A percentile compares a stretch with the other conserved stretches of the same genome.
phyloP scores from a whole-genome alignment of 2,113 vertebrate species.

The Neotoma lepida region DNA sequence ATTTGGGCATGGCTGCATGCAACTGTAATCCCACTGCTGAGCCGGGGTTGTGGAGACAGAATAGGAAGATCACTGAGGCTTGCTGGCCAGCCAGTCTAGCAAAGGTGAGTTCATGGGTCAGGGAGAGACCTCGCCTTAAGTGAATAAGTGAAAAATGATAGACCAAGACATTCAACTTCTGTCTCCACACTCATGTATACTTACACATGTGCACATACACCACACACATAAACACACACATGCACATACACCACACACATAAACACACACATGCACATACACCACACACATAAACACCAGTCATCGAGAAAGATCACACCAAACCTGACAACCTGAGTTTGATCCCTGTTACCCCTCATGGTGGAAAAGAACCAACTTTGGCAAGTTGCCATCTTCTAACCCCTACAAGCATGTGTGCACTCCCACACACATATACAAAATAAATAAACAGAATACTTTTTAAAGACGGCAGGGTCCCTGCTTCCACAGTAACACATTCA shows the following conservation, averaged over 20 bases:
- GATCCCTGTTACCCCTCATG: neutral
- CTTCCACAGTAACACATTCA: neutral
- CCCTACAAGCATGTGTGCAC: too few species aligned
- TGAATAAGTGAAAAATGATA: neutral
- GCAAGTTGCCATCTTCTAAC: neutral
- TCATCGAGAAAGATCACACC: neutral
- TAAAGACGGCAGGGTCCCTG: neutral
- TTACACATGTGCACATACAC: neutral
- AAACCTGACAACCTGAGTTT: neutral
- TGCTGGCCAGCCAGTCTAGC: neutral
- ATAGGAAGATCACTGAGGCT: neutral
- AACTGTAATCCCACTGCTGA: neutral
- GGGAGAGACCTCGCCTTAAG: neutral
- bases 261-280: neutral
- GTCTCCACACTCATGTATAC: neutral
- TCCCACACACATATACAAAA: neutral
- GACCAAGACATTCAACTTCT: neutral
- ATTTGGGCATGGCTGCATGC: neutral
- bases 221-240: neutral
- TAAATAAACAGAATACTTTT: neutral
- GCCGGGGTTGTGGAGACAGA: neutral
- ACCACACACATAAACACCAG: neutral
- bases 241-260: neutral
- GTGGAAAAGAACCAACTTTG: neutral
- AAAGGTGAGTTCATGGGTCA: neutral